Base-by-base conservation (phyloP, 1,140 invertebrate species). In the Batillaria attramentaria region DNA sequence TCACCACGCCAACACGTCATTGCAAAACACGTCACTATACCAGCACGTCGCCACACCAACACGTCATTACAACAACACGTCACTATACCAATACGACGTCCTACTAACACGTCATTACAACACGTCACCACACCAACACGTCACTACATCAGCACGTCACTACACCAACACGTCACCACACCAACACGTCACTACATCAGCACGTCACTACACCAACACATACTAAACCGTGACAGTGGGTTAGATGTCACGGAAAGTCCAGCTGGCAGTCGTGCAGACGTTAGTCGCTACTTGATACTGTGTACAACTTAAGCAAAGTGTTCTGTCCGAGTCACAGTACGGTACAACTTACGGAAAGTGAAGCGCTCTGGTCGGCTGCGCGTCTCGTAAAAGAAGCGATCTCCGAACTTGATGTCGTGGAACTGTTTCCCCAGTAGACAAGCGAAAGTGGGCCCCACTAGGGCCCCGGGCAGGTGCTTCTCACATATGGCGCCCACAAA, bases 341-440 rank as follows among this genome's bases (percentile, higher is more conserved):
- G 43, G 43, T n/a, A 1, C 5, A 8, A 62, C 35, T 16, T 35
- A 79, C 78, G 39, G 24, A 94, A 93, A 82, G 93, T 94, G 85
- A 99, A 99, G 89, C 99, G 97, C 0, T 94, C 92, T 0, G 93
- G 92, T 1, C 95, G 94, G 91, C 95, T 97, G 85, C 97, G 98
- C 96, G 97, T 99, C 92, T 99, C 97, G 88, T 99, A 98, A 94
- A 95, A 99, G 87, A 99, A 97, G 81, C 97, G 90, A 90, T 99
- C 98, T 70, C 98, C 98, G 79, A 95, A 92, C 79, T 96, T 94
- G 24, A 96, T 91, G 88, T 97, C 95, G 79, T 95, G 92, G 92
- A 98, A 98, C 91, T 98, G 97, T 81, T 97, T 95, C 43, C 95
- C 97, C 84, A 99, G 96, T 79, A 99, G 97, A 87, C 97, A 99